These are phyloP conservation scores for Phalacrocorax brasilianus DNA, from an alignment of 2,113 vertebrate genomes.

Conservation along the genomic window DNA sequence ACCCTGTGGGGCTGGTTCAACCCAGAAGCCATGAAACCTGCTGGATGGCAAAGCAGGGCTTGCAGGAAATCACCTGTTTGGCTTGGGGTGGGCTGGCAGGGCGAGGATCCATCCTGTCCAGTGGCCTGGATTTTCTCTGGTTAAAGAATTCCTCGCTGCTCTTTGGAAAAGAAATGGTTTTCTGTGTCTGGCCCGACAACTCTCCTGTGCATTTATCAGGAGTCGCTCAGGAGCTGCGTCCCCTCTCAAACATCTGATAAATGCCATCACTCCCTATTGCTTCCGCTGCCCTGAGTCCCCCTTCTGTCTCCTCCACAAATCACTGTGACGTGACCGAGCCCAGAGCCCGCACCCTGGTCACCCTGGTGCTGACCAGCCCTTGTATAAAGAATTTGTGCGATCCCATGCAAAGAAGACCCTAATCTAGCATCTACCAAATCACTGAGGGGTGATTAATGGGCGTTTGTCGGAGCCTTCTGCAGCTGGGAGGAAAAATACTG, in stretches of 20 bases:
- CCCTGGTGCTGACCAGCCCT: background rate
- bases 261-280: rapidly evolving
- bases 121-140: background rate
- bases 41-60: background rate
- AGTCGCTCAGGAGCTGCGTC: background rate
- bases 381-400: background rate
- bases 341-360: background rate
- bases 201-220: background rate
- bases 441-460: background rate
- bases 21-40: background rate
- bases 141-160: rapidly evolving
- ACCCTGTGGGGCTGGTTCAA: background rate
- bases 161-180: background rate
- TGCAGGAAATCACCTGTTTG: background rate
- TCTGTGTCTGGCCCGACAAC: background rate
- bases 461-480: background rate
- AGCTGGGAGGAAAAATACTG: background rate
- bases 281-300: rapidly evolving
- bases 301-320: background rate
- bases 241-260: background rate
- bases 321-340: rapidly evolving
- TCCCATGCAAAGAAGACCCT: background rate
- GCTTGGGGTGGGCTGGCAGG: background rate
- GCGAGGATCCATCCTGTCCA: background rate
- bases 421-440: background rate